A percentile compares a stretch with the other conserved stretches of the same genome.
These are phyloP conservation scores for Anodontia alba DNA, from an alignment of 2,888 invertebrate species.

Conservation along the genomic window DNA sequence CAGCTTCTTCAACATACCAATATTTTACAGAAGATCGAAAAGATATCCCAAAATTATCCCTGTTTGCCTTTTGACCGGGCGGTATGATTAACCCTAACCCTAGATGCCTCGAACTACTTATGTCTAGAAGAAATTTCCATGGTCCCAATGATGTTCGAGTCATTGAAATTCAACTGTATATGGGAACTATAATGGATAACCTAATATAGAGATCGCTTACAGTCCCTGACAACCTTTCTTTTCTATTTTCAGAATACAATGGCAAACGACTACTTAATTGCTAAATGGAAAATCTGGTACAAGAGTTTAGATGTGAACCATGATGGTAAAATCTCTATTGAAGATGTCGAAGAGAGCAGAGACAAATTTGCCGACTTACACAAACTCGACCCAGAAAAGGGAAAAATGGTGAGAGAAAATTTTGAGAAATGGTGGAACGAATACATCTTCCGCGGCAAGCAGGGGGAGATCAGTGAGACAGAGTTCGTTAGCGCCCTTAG, in stretches of 20 bases:
- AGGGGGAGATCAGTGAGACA: conserved; percentile 54
- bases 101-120: too few relatives aligned
- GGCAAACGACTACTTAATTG: conserved; percentile 54
- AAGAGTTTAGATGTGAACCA: conserved; percentile 71
- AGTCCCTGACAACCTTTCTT: too few relatives aligned
- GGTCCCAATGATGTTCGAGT: too few relatives aligned
- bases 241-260: conserved; percentile 27
- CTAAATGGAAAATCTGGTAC: conserved; percentile 72
- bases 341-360: conserved; percentile 67
- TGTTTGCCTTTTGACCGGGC: too few relatives aligned
- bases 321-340: conserved; percentile 69
- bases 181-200: too few relatives aligned
- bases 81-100: too few relatives aligned
- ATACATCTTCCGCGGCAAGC: conserved; percentile 58
- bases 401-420: conserved; percentile 45
- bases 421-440: conserved; percentile 66
- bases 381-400: conserved; percentile 56
- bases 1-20: too few relatives aligned
- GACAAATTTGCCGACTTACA: conserved; percentile 65
- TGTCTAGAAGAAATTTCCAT: too few relatives aligned
- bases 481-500: conserved; percentile 52
- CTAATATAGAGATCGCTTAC: too few relatives aligned
- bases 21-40: too few relatives aligned
- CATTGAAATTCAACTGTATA: too few relatives aligned
- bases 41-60: too few relatives aligned